phyloP scores from a whole-genome alignment of 1,140 invertebrate genomes.

The Pachypsylla venusta region DNA sequence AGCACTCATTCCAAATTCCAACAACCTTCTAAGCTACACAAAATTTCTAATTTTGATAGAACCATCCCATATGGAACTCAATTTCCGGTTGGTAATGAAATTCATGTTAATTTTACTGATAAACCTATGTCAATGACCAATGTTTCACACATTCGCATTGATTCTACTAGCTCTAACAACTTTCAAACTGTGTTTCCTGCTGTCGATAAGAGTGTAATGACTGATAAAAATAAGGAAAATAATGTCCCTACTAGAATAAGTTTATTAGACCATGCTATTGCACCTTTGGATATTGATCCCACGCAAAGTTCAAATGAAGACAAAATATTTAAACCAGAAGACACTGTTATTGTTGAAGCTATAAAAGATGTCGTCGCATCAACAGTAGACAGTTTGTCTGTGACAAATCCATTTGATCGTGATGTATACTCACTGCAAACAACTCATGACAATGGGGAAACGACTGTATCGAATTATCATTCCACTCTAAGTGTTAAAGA shows the following conservation, averaged over 20 bases:
- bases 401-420: no score
- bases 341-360: neutral
- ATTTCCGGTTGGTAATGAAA: neutral
- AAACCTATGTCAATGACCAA: neutral
- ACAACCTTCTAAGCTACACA: neutral
- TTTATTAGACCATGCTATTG: conserved; percentile 3
- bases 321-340: neutral
- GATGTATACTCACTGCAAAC: no score
- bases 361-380: neutral
- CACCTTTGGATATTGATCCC: neutral
- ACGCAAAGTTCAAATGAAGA: neutral
- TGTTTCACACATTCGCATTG: no score
- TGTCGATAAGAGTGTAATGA: conserved; percentile 3
- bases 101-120: conserved; percentile 6
- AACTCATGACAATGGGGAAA: no score
- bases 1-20: neutral
- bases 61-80: neutral
- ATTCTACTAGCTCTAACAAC: neutral
- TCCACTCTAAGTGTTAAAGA: no score
- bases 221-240: no score
- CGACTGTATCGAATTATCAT: no score
- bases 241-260: neutral
- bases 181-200: neutral
- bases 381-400: neutral
- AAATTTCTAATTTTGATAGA: neutral